phyloP scores from a whole-genome alignment of 2,797 vertebrate species.

The Mormyrus proboscirostris region DNA sequence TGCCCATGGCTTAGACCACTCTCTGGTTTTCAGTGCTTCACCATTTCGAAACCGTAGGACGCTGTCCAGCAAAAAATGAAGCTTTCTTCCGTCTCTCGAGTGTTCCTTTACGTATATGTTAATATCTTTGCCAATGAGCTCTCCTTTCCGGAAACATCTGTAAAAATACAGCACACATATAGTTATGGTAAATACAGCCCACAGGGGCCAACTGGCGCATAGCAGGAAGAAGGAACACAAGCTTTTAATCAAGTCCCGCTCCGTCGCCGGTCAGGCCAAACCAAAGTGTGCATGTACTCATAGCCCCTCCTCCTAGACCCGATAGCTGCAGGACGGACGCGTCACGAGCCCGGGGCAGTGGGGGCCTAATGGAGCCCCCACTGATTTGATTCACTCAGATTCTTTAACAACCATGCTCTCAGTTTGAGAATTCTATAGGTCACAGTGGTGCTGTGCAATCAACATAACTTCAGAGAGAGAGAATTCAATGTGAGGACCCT shows the following conservation, averaged over 20 bases:
- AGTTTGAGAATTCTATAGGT: not conserved
- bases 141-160: slow-evolving; percentile 53
- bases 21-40: slow-evolving; percentile 23
- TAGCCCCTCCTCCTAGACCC: not conserved
- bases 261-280: not conserved
- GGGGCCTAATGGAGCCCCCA: not conserved
- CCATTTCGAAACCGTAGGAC: not conserved
- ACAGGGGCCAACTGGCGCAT: not conserved
- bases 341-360: not conserved
- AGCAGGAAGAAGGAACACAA: not conserved
- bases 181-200: slow-evolving; percentile 9
- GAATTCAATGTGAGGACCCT: not conserved
- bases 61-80: slow-evolving; percentile 34
- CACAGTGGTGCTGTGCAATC: not conserved
- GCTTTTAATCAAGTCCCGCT: not conserved
- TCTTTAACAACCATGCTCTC: not conserved
- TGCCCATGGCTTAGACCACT: slow-evolving; percentile 29
- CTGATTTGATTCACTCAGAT: not conserved
- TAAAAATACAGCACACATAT: slow-evolving; percentile 40
- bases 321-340: not conserved
- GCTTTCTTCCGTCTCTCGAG: slow-evolving; percentile 45
- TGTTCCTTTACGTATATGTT: slow-evolving; percentile 51
- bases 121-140: slow-evolving; percentile 38
- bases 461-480: not conserved
- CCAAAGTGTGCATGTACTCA: too few relatives aligned